These are phyloP conservation scores for Hemichromis elongatus DNA, from an alignment of 2,113 vertebrate genomes.

Conservation along the genomic window DNA sequence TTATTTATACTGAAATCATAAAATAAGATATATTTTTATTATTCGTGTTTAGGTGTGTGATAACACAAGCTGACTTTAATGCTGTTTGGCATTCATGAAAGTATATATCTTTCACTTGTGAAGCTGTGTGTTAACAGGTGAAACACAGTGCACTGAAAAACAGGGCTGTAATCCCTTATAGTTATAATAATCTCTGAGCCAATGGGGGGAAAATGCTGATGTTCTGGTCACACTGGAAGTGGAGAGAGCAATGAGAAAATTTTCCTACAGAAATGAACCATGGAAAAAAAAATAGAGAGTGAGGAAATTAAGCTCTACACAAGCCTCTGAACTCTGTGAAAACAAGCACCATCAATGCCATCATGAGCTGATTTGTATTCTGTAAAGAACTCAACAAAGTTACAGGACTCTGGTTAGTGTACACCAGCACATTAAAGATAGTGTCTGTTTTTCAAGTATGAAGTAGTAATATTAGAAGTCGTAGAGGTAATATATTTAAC, in stretches of 20 bases:
- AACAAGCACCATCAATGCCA: not conserved
- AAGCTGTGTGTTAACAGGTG: not conserved
- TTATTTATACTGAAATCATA: not conserved
- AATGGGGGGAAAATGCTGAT: rapidly evolving
- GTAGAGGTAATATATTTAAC: not conserved
- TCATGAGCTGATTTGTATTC: not conserved
- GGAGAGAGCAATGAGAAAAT: not conserved
- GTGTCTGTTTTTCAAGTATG: not conserved
- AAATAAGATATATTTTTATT: not conserved
- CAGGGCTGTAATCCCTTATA: not conserved
- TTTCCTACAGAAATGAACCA: not conserved
- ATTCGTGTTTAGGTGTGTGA: not conserved
- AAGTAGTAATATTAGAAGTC: not conserved
- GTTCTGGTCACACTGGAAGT: not conserved
- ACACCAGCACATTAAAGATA: not conserved
- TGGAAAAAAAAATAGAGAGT: not conserved
- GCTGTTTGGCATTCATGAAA: not conserved
- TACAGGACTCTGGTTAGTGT: not conserved
- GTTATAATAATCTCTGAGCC: not conserved
- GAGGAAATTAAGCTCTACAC: not conserved
- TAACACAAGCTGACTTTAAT: not conserved
- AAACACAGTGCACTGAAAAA: not conserved
- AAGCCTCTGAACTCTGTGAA: not conserved
- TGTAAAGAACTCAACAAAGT: not conserved
- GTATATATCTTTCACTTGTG: not conserved